Conservation (phyloP, 2,888 invertebrate species). For the Abrostola triplasia region DNA sequence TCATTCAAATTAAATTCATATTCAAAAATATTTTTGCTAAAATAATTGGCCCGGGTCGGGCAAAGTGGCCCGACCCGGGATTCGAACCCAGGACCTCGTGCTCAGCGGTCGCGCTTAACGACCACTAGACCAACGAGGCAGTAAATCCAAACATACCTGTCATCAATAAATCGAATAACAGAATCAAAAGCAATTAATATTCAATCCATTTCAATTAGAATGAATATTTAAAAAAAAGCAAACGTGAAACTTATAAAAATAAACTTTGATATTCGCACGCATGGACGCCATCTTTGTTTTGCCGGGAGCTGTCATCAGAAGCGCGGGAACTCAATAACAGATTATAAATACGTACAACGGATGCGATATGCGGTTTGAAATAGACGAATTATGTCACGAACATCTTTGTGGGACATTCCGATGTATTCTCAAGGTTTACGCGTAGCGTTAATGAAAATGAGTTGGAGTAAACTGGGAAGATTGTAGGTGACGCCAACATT, state of each 20-base stretch:
- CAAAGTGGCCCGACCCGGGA: too few species aligned
- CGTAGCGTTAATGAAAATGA: constrained; percentile 49
- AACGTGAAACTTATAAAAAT: constrained; percentile 20
- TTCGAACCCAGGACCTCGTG: too few species aligned
- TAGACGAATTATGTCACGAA: constrained; percentile 81
- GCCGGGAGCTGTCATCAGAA: constrained; percentile 47
- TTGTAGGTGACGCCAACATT: constrained; percentile 6
- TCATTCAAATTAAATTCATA: too few species aligned
- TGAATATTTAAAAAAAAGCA: background rate
- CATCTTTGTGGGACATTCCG: constrained; percentile 50
- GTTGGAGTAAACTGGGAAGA: constrained; percentile 29
- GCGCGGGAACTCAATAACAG: constrained; percentile 59
- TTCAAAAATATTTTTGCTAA: too few species aligned
- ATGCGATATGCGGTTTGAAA: constrained; percentile 66
- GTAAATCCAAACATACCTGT: too few species aligned
- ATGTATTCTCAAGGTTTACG: constrained; percentile 52
- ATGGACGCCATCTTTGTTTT: constrained; percentile 52
- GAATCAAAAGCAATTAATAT: too few species aligned
- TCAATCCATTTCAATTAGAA: background rate
- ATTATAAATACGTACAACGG: constrained; percentile 71
- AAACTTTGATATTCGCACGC: constrained; percentile 20
- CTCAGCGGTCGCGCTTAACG: too few species aligned
- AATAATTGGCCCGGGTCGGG: too few species aligned
- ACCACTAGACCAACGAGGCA: too few species aligned
- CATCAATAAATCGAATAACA: too few species aligned